phyloP scores from a whole-genome alignment of 2,888 invertebrate species.

The Sinhomidia bicolor region DNA sequence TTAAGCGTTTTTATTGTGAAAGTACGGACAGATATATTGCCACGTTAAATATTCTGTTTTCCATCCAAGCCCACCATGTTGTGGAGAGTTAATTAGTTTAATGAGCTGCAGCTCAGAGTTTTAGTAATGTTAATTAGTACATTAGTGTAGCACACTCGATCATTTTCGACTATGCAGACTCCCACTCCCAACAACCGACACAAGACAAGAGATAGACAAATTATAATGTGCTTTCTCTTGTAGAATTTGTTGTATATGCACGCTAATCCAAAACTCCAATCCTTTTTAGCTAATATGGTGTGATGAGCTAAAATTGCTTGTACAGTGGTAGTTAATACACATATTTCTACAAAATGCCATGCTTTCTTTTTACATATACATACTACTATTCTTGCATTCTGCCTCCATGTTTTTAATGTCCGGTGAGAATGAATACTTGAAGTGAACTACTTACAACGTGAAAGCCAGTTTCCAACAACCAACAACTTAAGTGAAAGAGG shows the following conservation, averaged over 20 bases:
- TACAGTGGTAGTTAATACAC: neutral
- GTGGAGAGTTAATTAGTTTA: slow-evolving; percentile 55
- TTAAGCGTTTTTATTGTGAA: neutral
- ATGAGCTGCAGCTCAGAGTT: slow-evolving; percentile 43
- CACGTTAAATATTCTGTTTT: neutral
- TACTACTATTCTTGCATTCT: neutral
- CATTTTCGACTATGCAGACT: neutral
- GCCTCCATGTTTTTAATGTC: neutral
- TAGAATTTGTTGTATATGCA: neutral
- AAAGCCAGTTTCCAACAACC: slow-evolving; percentile 2
- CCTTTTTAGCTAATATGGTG: neutral
- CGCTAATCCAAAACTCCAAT: neutral
- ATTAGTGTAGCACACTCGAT: neutral
- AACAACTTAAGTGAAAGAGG: slow-evolving; percentile 42
- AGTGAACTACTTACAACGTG: neutral
- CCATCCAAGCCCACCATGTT: neutral
- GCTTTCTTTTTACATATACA: neutral
- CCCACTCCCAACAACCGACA: neutral
- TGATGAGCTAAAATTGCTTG: neutral
- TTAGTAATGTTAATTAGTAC: slow-evolving; percentile 3
- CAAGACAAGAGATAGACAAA: neutral
- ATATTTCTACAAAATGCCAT: neutral
- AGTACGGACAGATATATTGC: neutral
- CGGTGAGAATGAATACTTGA: slow-evolving; percentile 13
- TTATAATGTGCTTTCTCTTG: neutral